Evolutionary conservation across 2,113 vertebrate species (phyloP).

Genomic region (Hemibagrus wyckioides): DNA sequence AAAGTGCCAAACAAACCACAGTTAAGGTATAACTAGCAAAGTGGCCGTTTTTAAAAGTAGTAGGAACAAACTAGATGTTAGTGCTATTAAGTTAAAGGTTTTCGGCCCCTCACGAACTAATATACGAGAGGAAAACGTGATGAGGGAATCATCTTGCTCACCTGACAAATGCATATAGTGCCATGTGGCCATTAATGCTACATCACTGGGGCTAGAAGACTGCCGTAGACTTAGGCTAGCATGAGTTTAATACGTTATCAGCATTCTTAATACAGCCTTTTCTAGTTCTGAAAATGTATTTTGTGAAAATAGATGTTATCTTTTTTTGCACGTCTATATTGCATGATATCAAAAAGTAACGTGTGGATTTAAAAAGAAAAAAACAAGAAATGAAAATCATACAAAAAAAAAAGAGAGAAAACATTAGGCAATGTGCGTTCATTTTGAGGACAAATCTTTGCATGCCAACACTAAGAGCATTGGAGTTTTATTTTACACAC

Average conservation of each 20-base stretch:
- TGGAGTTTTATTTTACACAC: conserved; percentile 68
- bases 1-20: conserved; percentile 83
- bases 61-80: conserved; percentile 56
- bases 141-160: conserved; percentile 61
- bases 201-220: conserved; percentile 69
- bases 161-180: conserved; percentile 65
- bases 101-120: conserved; percentile 64
- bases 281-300: conserved; percentile 82
- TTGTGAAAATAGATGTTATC: conserved; percentile 83
- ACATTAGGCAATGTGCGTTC: conserved; percentile 70
- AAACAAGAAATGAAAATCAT: conserved; percentile 62
- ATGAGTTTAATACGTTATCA: conserved; percentile 77
- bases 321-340: conserved; percentile 83
- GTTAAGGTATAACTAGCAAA: conserved; percentile 67
- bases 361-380: conserved; percentile 70
- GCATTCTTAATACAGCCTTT: conserved; percentile 80
- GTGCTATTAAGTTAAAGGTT: conserved; percentile 63
- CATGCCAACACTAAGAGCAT: conserved; percentile 73
- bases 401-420: conserved; percentile 57
- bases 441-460: conserved; percentile 73
- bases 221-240: conserved; percentile 70
- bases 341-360: conserved; percentile 81
- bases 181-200: conserved; percentile 67
- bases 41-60: conserved; percentile 58
- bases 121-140: conserved; percentile 52